Conservation (phyloP, 1,140 invertebrate species). For the Achroia grisella region DNA sequence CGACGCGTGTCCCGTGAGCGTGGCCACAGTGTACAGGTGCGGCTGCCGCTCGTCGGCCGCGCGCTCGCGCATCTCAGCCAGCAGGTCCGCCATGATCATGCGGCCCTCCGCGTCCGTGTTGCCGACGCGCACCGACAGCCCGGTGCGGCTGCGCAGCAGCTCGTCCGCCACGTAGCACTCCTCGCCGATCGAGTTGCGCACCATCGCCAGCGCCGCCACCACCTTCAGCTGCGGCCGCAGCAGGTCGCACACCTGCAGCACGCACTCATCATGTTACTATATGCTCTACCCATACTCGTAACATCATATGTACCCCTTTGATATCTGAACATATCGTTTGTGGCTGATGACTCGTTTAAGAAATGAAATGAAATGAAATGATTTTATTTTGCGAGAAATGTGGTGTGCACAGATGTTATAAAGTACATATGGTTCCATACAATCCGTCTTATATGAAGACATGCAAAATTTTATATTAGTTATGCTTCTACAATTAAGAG, state of each 20-base stretch:
- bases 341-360: too few species aligned
- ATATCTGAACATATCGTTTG: too few species aligned
- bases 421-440: too few species aligned
- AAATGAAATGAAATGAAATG: too few species aligned
- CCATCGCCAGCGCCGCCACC: slow-evolving; percentile 87
- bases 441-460: too few species aligned
- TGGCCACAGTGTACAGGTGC: slow-evolving; percentile 94
- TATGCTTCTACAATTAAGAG: too few species aligned
- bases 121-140: slow-evolving; percentile 85
- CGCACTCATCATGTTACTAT: too few species aligned
- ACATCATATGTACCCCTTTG: too few species aligned
- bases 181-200: slow-evolving; percentile 92
- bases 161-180: slow-evolving; percentile 94
- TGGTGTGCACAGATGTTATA: too few species aligned
- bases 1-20: slow-evolving; percentile 90
- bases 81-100: slow-evolving; percentile 95
- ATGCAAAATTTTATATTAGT: too few species aligned
- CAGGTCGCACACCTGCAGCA: slow-evolving; percentile 39
- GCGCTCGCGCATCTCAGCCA: slow-evolving; percentile 77
- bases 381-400: too few species aligned
- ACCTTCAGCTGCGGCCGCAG: slow-evolving; percentile 88
- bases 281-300: too few species aligned
- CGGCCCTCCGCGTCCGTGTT: slow-evolving; percentile 97
- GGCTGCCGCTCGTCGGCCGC: slow-evolving; percentile 79
- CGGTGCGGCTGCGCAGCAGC: slow-evolving; percentile 89